A percentile compares a stretch with the other conserved stretches of the same genome.
These are phyloP conservation scores for Emydocephalus ijimae DNA, from an alignment of 2,113 vertebrate genomes.

Conservation along the genomic window DNA sequence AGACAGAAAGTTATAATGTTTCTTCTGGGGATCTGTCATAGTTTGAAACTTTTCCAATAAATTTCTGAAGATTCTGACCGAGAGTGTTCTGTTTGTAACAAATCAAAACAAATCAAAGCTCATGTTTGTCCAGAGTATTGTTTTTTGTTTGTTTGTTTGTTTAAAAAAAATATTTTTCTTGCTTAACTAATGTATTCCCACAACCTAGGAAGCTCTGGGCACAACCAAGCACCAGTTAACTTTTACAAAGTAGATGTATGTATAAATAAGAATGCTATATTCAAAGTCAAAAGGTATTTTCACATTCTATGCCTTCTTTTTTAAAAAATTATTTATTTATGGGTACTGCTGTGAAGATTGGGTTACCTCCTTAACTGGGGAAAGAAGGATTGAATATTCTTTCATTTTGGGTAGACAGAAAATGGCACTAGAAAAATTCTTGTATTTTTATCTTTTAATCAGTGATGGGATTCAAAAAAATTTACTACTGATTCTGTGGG, in stretches of 20 bases:
- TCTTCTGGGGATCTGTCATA: background rate
- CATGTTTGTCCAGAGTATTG: background rate
- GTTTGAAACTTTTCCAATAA: background rate
- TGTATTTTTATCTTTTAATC: background rate
- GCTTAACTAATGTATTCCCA: background rate
- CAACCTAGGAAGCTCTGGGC: background rate
- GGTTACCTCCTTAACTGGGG: background rate
- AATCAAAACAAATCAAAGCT: background rate
- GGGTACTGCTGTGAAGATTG: background rate
- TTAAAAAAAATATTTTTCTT: no score
- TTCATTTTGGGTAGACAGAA: background rate
- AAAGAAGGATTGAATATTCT: background rate
- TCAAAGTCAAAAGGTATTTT: background rate
- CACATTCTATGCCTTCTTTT: background rate
- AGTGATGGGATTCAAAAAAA: no score
- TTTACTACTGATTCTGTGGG: no score
- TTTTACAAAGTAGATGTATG: background rate
- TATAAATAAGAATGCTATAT: background rate
- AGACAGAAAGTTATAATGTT: background rate
- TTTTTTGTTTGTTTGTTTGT: no score
- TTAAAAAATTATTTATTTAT: background rate
- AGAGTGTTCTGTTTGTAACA: background rate
- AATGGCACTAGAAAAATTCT: background rate
- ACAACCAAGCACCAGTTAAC: background rate
- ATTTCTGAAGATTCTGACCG: background rate